These are phyloP conservation scores for Aphis craccivora DNA, from an alignment of 1,140 invertebrate species.

Conservation along the genomic window DNA sequence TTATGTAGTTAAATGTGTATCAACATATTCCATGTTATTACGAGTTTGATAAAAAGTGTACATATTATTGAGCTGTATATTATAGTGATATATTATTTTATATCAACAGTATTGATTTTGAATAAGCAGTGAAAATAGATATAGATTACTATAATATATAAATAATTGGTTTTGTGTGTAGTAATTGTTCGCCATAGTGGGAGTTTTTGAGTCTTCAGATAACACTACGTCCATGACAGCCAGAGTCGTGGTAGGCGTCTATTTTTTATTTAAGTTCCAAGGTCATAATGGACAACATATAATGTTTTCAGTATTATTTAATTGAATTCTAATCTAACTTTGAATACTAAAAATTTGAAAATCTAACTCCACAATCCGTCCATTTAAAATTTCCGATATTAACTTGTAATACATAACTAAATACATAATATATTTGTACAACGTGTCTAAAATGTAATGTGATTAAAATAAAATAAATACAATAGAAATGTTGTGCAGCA, in stretches of 20 bases:
- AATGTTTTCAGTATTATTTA: neutral
- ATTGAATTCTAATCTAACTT: neutral
- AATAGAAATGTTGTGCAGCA: too few species aligned
- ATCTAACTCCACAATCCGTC: neutral
- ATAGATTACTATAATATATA: neutral
- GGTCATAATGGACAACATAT: neutral
- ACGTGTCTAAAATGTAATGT: too few species aligned
- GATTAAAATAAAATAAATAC: too few species aligned
- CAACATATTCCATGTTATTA: neutral
- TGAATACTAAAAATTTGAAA: neutral
- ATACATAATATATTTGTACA: too few species aligned
- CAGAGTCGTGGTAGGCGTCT: too few species aligned
- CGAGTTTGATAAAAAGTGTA: neutral
- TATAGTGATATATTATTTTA: neutral
- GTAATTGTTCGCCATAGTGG: neutral
- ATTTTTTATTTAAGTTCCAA: too few species aligned
- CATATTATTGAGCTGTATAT: too few species aligned
- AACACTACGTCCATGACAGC: too few species aligned
- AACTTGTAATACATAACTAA: too few species aligned
- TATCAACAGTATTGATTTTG: neutral
- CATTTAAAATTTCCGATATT: neutral
- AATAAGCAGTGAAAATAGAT: neutral
- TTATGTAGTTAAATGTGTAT: neutral
- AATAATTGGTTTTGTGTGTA: neutral
- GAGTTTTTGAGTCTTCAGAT: neutral